Conservation (phyloP, 2,797 vertebrate genomes). For the Tenualosa ilisha region DNA sequence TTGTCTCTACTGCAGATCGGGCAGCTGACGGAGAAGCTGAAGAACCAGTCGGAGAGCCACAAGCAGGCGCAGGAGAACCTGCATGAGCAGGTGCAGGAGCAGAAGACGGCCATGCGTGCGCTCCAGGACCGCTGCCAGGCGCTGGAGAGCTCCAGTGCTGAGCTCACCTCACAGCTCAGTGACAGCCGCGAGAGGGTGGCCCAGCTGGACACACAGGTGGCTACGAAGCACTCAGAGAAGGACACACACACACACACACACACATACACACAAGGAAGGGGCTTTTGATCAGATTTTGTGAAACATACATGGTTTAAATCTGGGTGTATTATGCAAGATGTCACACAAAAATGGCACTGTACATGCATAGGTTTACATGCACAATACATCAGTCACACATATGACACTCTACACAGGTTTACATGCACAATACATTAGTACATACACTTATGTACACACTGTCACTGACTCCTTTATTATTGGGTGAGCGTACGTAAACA, state of each 20-base stretch:
- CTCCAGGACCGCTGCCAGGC: slow-evolving; percentile 89
- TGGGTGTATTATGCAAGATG: too few relatives aligned
- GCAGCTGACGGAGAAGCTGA: slow-evolving; percentile 92
- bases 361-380: background rate
- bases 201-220: slow-evolving; percentile 93
- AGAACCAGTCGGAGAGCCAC: slow-evolving; percentile 98
- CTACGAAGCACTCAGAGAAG: background rate
- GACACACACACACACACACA: background rate
- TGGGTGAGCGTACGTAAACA: too few relatives aligned
- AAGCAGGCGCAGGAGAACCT: slow-evolving; percentile 97
- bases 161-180: slow-evolving; percentile 84
- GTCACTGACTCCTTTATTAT: background rate
- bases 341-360: too few relatives aligned
- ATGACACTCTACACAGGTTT: too few relatives aligned
- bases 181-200: slow-evolving; percentile 92
- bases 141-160: slow-evolving; percentile 81
- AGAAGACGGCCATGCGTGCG: slow-evolving; percentile 88
- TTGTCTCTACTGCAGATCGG: slow-evolving; percentile 74
- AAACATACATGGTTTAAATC: background rate
- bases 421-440: background rate
- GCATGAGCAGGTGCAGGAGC: slow-evolving; percentile 95
- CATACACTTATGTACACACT: background rate
- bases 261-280: background rate
- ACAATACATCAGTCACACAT: too few relatives aligned
- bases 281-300: background rate